These are phyloP conservation scores for Hypotaenidia philippensis DNA, from an alignment of 2,797 vertebrate genomes.

Conservation along the genomic window DNA sequence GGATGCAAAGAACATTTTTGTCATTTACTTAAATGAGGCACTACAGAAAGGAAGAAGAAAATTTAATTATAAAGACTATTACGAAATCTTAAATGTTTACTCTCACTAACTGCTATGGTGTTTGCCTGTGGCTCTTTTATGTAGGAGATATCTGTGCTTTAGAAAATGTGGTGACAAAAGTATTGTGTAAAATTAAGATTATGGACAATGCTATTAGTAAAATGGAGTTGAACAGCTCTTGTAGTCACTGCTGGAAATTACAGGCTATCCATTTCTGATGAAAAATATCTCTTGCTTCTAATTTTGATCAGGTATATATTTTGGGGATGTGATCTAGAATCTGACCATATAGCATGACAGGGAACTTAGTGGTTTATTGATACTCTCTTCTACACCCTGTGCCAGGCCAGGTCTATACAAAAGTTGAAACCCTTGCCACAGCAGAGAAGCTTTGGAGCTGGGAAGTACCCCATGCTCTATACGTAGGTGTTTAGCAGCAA, in stretches of 20 bases:
- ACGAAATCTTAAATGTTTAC: not conserved
- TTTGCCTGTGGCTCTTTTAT: not conserved
- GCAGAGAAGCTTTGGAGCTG: not conserved
- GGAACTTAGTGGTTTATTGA: not conserved
- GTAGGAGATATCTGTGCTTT: not conserved
- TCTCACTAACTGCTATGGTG: not conserved
- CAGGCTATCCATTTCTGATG: not conserved
- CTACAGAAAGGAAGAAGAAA: not conserved
- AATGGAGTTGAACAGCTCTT: not conserved
- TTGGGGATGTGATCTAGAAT: not conserved
- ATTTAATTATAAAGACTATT: not conserved
- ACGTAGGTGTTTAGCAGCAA: not conserved
- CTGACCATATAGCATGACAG: not conserved
- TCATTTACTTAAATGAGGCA: not conserved
- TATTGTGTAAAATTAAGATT: not conserved
- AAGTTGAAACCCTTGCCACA: not conserved
- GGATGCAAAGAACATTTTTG: not conserved
- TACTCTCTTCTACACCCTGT: not conserved
- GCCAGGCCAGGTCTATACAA: not conserved
- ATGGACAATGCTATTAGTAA: not conserved
- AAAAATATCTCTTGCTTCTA: not conserved
- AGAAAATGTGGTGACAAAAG: not conserved
- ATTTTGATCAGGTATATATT: not conserved
- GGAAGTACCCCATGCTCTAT: accelerated
- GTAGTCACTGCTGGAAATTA: not conserved